Evolutionary conservation across 2,113 vertebrate species (phyloP).

Genomic region (Peromyscus leucopus): DNA sequence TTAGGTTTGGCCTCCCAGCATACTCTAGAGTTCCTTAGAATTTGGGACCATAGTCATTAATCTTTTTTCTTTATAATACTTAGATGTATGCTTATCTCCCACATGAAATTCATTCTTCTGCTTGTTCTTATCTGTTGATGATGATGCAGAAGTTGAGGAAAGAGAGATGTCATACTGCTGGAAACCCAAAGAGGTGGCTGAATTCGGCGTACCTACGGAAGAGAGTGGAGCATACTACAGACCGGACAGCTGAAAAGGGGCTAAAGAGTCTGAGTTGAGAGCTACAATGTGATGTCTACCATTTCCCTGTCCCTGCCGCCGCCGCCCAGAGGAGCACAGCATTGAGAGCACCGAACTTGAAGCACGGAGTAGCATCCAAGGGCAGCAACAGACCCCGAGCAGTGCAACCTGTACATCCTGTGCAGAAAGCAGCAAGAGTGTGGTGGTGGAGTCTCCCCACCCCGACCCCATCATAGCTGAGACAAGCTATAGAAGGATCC

Average conservation of each 20-base stretch:
- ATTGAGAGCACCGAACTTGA: too few species aligned
- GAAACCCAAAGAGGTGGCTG: not conserved
- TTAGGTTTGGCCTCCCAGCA: not conserved
- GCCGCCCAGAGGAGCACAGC: not conserved
- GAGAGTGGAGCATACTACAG: not conserved
- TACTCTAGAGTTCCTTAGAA: not conserved
- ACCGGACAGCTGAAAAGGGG: not conserved
- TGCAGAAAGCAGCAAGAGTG: not conserved
- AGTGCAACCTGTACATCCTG: too few species aligned
- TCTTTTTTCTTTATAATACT: not conserved
- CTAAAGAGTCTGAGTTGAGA: not conserved
- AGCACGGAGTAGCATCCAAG: not conserved
- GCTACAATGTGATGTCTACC: too few species aligned
- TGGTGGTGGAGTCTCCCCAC: too few species aligned
- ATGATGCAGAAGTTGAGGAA: too few species aligned
- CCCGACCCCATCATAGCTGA: not conserved
- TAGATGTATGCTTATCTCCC: not conserved
- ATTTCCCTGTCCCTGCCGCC: not conserved
- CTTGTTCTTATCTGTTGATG: not conserved
- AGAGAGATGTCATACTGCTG: not conserved
- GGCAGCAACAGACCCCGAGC: not conserved
- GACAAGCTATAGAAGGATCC: not conserved
- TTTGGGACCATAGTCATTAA: not conserved
- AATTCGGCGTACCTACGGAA: too few species aligned
- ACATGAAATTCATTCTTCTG: not conserved